A percentile compares a stretch with the other conserved stretches of the same genome.
Evolutionary conservation across 2,797 vertebrate species (phyloP).

Genomic region (Helostoma temminkii): DNA sequence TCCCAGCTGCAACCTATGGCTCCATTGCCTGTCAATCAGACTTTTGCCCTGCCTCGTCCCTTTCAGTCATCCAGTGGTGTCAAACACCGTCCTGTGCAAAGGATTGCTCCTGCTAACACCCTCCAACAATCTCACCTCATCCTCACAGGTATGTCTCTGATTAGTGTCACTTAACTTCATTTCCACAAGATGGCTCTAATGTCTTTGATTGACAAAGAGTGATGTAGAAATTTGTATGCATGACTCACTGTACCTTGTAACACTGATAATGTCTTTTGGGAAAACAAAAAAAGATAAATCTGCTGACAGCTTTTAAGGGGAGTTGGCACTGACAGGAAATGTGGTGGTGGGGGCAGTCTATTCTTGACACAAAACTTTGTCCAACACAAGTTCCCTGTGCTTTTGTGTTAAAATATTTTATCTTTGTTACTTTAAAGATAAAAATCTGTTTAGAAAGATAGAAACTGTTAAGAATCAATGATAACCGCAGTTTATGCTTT

Average conservation of each 20-base stretch:
- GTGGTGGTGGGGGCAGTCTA: no score
- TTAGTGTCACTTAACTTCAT: constrained; percentile 8
- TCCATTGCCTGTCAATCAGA: constrained; percentile 64
- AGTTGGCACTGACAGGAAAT: no score
- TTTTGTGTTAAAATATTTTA: neutral
- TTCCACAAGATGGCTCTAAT: constrained; percentile 49
- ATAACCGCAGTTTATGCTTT: neutral
- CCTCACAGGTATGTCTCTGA: constrained; percentile 87
- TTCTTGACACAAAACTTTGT: no score
- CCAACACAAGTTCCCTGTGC: neutral
- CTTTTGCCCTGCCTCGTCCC: constrained; percentile 88
- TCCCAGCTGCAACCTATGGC: constrained; percentile 84
- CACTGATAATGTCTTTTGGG: neutral
- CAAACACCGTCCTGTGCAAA: constrained; percentile 87
- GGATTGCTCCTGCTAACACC: constrained; percentile 87
- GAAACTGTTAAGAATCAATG: no score
- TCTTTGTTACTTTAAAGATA: neutral
- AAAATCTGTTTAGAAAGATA: neutral
- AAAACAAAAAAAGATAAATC: neutral
- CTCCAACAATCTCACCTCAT: constrained; percentile 84
- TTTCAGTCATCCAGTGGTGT: constrained; percentile 79
- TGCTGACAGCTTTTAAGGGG: neutral
- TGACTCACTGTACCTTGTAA: neutral
- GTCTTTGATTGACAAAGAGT: neutral
- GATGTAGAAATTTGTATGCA: neutral